phyloP scores from a whole-genome alignment of 1,140 invertebrate species.

The Patella vulgata region DNA sequence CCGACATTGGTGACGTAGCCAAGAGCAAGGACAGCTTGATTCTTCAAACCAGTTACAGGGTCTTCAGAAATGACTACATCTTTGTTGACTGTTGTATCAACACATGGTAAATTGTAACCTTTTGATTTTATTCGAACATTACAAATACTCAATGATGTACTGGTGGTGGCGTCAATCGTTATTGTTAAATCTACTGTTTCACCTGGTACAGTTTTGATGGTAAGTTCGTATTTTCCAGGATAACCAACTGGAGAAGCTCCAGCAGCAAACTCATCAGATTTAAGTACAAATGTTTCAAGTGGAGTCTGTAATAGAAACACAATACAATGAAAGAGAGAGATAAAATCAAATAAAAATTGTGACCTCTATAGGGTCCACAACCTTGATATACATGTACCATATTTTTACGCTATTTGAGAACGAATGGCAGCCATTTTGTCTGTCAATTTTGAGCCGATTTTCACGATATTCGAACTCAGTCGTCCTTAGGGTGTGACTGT shows the following conservation, averaged over 20 bases:
- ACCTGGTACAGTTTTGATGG: constrained; percentile 14
- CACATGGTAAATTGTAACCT: constrained; percentile 39
- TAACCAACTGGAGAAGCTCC: constrained; percentile 14
- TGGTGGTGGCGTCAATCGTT: constrained; percentile 7
- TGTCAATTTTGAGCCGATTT: too few species aligned
- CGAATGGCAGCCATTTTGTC: too few species aligned
- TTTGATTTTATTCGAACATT: constrained; percentile 16
- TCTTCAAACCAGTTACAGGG: constrained; percentile 2
- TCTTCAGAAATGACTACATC: constrained; percentile 13
- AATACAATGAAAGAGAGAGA: too few species aligned
- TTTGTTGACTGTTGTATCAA: constrained; percentile 12
- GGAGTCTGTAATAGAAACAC: not conserved
- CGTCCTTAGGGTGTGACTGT: too few species aligned
- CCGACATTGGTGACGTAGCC: constrained; percentile 26
- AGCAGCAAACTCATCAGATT: constrained; percentile 2
- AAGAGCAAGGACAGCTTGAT: constrained; percentile 13
- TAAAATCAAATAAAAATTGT: too few species aligned
- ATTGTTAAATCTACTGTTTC: constrained; percentile 23
- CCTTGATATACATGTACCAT: too few species aligned
- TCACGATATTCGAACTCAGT: too few species aligned
- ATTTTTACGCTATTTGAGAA: too few species aligned
- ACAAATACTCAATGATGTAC: constrained; percentile 26
- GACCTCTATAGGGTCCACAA: too few species aligned
- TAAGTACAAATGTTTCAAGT: not conserved
- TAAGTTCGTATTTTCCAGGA: constrained; percentile 8